Conservation (phyloP, 2,797 vertebrate genomes). For the Enteromius fasciolatus region DNA sequence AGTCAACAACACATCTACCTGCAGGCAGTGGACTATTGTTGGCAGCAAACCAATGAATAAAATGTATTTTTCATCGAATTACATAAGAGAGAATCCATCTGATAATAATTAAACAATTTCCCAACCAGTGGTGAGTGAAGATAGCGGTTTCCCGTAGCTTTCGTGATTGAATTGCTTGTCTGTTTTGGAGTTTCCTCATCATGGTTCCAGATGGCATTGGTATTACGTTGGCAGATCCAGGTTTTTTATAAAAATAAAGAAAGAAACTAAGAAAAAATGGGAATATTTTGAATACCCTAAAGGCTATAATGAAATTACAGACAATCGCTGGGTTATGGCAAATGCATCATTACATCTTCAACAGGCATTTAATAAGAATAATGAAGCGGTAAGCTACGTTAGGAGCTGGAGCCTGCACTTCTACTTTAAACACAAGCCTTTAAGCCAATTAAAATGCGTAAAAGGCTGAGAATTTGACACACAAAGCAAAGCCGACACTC, state of each 20-base stretch:
- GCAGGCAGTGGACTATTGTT: constrained; percentile 8
- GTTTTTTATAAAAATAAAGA: background rate
- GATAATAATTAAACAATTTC: constrained; percentile 23
- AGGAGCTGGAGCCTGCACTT: background rate
- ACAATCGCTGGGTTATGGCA: background rate
- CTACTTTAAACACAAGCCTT: constrained; percentile 18
- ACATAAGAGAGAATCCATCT: constrained; percentile 3
- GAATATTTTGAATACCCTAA: constrained; percentile 8
- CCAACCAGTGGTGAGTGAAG: background rate
- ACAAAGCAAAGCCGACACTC: background rate
- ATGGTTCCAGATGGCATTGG: background rate
- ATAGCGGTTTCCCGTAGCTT: constrained; percentile 17
- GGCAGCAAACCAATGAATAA: constrained; percentile 5
- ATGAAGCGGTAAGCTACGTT: background rate
- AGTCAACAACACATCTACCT: background rate
- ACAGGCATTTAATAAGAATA: constrained; percentile 12
- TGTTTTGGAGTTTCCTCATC: constrained; percentile 2
- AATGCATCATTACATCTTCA: constrained; percentile 9
- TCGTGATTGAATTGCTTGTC: constrained; percentile 1
- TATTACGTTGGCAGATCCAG: background rate
- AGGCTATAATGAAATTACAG: constrained; percentile 22
- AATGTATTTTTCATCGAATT: background rate
- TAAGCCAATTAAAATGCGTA: constrained; percentile 14
- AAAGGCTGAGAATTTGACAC: constrained; percentile 21
- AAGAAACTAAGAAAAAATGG: background rate